These are phyloP conservation scores for Illadopsis cleaveri DNA, from an alignment of 2,113 vertebrate genomes.

Conservation along the genomic window DNA sequence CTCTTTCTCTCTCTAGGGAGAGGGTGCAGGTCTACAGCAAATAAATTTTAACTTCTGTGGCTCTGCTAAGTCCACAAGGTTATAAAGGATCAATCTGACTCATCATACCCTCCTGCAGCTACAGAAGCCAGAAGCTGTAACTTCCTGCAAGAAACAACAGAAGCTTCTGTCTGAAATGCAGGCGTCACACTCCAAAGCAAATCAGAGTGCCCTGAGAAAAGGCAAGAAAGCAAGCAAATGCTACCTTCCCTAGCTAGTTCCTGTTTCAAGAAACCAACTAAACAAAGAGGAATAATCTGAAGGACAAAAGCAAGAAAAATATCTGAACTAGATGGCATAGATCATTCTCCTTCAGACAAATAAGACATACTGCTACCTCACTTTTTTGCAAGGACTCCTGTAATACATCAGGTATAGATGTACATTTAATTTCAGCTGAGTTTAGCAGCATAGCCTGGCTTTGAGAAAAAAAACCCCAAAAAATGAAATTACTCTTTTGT, in stretches of 20 bases:
- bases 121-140: not conserved
- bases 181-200: not conserved
- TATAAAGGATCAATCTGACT: not conserved
- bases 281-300: not conserved
- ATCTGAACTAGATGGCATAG: not conserved
- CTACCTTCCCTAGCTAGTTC: not conserved
- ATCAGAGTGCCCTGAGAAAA: not conserved
- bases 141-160: not conserved
- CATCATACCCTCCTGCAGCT: not conserved
- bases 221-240: not conserved
- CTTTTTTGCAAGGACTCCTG: not conserved
- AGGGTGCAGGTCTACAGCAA: rapidly evolving
- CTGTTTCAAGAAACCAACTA: not conserved
- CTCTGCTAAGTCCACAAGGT: not conserved
- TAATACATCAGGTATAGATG: not conserved
- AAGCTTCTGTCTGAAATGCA: not conserved
- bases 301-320: not conserved
- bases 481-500: not conserved
- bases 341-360: not conserved
- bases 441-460: not conserved
- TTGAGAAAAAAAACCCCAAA: rapidly evolving
- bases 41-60: not conserved
- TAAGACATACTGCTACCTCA: not conserved
- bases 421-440: not conserved
- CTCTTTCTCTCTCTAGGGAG: not conserved